These are phyloP conservation scores for Macroglossus sobrinus DNA, from an alignment of 2,113 vertebrate genomes.

Conservation along the genomic window DNA sequence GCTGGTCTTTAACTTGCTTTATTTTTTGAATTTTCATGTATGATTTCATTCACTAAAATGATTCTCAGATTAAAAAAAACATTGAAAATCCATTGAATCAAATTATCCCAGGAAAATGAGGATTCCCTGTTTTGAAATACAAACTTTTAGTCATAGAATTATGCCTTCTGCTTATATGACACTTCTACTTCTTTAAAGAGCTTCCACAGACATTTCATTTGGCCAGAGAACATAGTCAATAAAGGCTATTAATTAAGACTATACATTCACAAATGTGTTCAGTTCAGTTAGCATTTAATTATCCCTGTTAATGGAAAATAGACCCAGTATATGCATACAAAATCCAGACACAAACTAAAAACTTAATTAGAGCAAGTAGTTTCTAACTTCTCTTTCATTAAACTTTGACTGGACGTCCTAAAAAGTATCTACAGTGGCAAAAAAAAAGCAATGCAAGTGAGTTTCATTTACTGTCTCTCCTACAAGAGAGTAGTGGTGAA, in stretches of 20 bases:
- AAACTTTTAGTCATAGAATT: constrained; percentile 4
- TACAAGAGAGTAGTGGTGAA: neutral
- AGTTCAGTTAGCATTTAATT: constrained; percentile 62
- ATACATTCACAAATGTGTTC: constrained; percentile 53
- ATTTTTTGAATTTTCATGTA: constrained; percentile 1
- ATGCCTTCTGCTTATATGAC: neutral
- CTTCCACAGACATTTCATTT: constrained; percentile 41
- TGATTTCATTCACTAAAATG: constrained; percentile 24
- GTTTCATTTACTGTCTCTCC: constrained; percentile 5
- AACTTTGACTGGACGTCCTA: constrained; percentile 12
- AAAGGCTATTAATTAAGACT: constrained; percentile 50
- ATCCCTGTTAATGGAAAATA: constrained; percentile 55
- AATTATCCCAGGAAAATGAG: constrained; percentile 32
- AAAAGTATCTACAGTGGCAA: neutral
- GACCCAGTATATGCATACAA: constrained; percentile 4
- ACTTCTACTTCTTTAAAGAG: constrained; percentile 29
- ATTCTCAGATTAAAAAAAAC: neutral
- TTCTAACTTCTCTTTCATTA: constrained; percentile 41
- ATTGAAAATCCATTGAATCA: neutral
- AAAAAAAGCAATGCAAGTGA: neutral
- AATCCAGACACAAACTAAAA: constrained; percentile 42
- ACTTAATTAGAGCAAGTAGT: constrained; percentile 45
- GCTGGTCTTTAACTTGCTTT: neutral
- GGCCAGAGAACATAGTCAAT: constrained; percentile 54
- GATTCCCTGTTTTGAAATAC: neutral